Base-by-base conservation (phyloP, 2,888 invertebrate species). In the Acleris laterana region DNA sequence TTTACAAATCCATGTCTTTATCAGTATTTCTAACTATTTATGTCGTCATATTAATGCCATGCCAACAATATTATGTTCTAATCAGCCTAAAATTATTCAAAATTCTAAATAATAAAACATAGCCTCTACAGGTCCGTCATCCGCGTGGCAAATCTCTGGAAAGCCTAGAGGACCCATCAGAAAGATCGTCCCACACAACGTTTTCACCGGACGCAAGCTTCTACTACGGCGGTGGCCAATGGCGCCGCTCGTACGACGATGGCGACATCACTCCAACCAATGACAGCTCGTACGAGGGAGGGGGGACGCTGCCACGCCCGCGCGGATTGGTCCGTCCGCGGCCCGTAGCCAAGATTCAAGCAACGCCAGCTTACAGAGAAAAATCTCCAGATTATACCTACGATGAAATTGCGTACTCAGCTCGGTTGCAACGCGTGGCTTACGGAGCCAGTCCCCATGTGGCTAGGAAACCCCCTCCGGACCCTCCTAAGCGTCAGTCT, bases 241-340 rank as follows among this genome's bases (percentile, higher is more conserved):
- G 96, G 96, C 94, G 96, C 78, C 94, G 97, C 75, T 96, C 96
- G 70, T 97, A 96, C 83, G 97, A 98, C 84, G 98, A 98, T 81
- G 98, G 98, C 19, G 98, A 98, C 85, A 96, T 98, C 71, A 98
- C 98, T 42, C 92, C 92, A 16, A 98, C 98, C 55, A 98, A 98
- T 81, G 97, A 98, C 71, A 82, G 84, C 68, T 84, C 87, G 0
- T 92, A 93, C 75, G 96, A 96, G 75, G 97, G 97, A 0, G 96
- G 97, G 2, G 97, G 98, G 7, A 98, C 98, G 0, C 86, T 98
- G 69, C 98, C 98, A 0, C 95, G 98, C 63, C 98, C 97, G 5
- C 93, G 97, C 71, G 96, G 96, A 1, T 91, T 96, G 16, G 96
- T 97, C 25, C 95, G 97, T 68, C 97, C 97, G 5, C 93, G 97